Conservation (phyloP, 1,140 invertebrate species). For the Cotesia chilonis region DNA sequence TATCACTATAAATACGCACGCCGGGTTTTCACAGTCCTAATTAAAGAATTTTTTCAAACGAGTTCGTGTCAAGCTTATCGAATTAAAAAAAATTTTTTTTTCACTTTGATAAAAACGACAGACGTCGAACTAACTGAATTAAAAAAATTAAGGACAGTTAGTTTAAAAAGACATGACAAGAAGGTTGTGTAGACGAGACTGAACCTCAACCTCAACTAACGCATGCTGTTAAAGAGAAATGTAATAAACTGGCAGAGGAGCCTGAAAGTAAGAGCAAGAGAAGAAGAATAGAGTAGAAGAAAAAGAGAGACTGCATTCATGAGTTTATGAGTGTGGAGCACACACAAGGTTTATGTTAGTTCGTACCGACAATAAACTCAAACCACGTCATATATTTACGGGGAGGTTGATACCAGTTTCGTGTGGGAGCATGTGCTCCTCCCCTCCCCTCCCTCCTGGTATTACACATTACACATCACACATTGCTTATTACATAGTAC, state of each 20-base stretch:
- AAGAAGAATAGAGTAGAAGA: conserved; percentile 33
- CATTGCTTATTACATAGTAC: no score
- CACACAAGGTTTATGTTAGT: conserved; percentile 14
- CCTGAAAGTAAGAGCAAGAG: neutral
- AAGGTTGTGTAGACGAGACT: conserved; percentile 49
- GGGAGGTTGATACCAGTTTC: conserved; percentile 1
- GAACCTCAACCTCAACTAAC: conserved; percentile 46
- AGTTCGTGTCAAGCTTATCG: no score
- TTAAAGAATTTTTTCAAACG: neutral
- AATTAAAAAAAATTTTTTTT: no score
- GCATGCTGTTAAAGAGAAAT: conserved; percentile 6
- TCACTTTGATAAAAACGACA: no score
- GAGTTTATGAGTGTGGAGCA: neutral
- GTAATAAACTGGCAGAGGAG: neutral
- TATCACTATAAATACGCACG: neutral
- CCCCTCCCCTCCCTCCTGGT: neutral
- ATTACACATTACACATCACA: conserved; percentile 12
- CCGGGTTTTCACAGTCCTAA: no score
- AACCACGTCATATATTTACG: conserved; percentile 24
- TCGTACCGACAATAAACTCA: conserved; percentile 61
- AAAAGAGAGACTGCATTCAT: conserved; percentile 22
- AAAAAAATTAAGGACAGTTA: no score
- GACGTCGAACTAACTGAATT: no score
- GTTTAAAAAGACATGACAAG: conserved; percentile 43
- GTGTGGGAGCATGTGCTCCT: conserved; percentile 29